Base-by-base conservation (phyloP, 2,888 invertebrate genomes). In the Clivina fossor region DNA sequence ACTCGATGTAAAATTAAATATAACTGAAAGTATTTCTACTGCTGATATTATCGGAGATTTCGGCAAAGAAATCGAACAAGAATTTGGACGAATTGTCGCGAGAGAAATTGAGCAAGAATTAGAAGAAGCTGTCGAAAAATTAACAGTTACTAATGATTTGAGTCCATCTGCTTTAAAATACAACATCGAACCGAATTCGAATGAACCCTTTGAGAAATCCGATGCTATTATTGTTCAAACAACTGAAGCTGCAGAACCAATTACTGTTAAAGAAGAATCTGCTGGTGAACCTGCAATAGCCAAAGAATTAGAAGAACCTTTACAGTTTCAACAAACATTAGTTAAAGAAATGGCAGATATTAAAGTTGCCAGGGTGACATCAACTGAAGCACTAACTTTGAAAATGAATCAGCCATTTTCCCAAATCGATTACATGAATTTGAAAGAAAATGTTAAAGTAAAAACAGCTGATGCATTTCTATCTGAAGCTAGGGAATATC, bases 381-480 rank as follows among this genome's bases (percentile, higher is more conserved):
- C 53, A 24, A 53, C 53, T 9, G 53, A 44, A 53, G 53, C 53
- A 4, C 18, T 53, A 44, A 44, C 53, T n/a, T 18, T 53, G 26
- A 53, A 53, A 37, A 26, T 53, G 20, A 53, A 53, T 16, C 53
- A 53, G 11, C 32, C 46, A 11, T 35, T 44, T 7, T 20, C 43
- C 13, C 43, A 33, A 20, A 49, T 9, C 9, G 13, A 37, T 16
- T 22, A 24, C 9, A 38, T 38, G 13, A 37, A 28, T 38, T 20
- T 19, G 3, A 46, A 46, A 19, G 58, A 70, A 67, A 72, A 70
- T 59, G 65, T 66, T 9, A 74, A 74, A 59, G 69, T 67, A 60
- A 79, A 78, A 67, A 77, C 82, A 66, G 70, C 74, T 19, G 83
- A 83, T 63, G 82, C 83, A 1, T 77, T 80, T 65, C 69, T 83